Conservation (phyloP, 2,888 invertebrate species). For the Hypselothyrea guttata region DNA sequence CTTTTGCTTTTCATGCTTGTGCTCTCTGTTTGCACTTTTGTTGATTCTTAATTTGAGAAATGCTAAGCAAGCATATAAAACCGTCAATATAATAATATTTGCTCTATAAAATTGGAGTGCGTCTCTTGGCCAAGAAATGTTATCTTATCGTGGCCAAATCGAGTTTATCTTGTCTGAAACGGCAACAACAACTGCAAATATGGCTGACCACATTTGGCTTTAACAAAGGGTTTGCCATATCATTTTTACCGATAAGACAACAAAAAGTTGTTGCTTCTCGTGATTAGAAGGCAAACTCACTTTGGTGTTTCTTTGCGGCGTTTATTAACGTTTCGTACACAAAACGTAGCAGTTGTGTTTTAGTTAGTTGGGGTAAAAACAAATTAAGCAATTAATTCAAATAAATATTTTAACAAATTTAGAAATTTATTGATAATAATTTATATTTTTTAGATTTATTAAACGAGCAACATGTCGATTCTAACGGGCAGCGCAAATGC, state of each 20-base stretch:
- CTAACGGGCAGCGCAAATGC: slow-evolving; percentile 84
- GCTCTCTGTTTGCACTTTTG: neutral
- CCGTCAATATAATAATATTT: slow-evolving; percentile 32
- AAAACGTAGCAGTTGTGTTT: slow-evolving; percentile 44
- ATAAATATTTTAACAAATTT: neutral
- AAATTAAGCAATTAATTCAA: neutral
- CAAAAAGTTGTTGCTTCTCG: slow-evolving; percentile 36
- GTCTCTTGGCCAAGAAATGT: neutral
- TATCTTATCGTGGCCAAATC: slow-evolving; percentile 53
- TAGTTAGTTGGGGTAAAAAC: slow-evolving; percentile 6
- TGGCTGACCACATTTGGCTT: slow-evolving; percentile 65
- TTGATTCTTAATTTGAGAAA: neutral
- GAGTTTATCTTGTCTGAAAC: slow-evolving; percentile 56
- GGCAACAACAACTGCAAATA: slow-evolving; percentile 15
- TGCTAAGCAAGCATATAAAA: slow-evolving; percentile 9
- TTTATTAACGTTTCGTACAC: slow-evolving; percentile 47
- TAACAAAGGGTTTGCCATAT: slow-evolving; percentile 60
- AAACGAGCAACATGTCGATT: slow-evolving; percentile 71
- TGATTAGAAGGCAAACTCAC: slow-evolving; percentile 27
- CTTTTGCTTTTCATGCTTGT: no score
- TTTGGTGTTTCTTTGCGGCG: slow-evolving; percentile 12
- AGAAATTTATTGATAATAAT: neutral
- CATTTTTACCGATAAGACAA: slow-evolving; percentile 62
- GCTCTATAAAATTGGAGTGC: slow-evolving; percentile 8
- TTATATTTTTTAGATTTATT: slow-evolving; percentile 17